Base-by-base conservation (phyloP, 2,113 vertebrate species). In the Varanus salvator region DNA sequence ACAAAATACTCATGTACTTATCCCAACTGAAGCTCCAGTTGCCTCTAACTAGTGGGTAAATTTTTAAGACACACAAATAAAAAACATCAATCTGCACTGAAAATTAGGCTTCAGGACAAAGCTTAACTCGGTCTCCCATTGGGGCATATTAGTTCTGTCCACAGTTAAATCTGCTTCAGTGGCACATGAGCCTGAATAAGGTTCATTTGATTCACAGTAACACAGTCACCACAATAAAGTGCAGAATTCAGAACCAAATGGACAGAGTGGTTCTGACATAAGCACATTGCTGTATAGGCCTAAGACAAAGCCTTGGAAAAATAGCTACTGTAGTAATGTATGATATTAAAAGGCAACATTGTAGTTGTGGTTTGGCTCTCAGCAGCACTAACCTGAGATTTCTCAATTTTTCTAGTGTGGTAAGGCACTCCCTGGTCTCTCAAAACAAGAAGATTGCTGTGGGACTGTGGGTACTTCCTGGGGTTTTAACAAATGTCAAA, bases 401-500 rank as follows among this genome's bases (percentile, higher is more conserved):
- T 94, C 87, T 95, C 91, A 91, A 92, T 92, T 93, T 95, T 97
- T 95, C 80, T 96, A 99, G 99, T 99, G 99, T 97, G 99, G 99
- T 88, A 99, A 99, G 96, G 97, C 98, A n/a, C 98, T 99, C 82
- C 99, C 99, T 12, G 98, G 98, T 57, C 98, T 99, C 91, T 98
- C 98, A 50, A 99, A 99, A 95, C 98, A 99, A 97, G 99, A 99
- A 89, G 98, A 99, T 95, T 99, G 99, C 97, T 99, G 99, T 96
- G 98, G 98, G 85, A 98, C 98, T 0, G 97, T 99, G 86, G 99
- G 99, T 74, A 99, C 99, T 60, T 99, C 99, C 94, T 99, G 99
- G 99, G 99, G 99, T 86, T 99, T 99, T 96, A 97, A 99, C 96
- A 99, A 99, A 96, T 99, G 99, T 97, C 98, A 98, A 94, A 99